A percentile compares a stretch with the other conserved stretches of the same genome.
Conservation (phyloP, 2,888 invertebrate species). For the Torymus tubicola region DNA sequence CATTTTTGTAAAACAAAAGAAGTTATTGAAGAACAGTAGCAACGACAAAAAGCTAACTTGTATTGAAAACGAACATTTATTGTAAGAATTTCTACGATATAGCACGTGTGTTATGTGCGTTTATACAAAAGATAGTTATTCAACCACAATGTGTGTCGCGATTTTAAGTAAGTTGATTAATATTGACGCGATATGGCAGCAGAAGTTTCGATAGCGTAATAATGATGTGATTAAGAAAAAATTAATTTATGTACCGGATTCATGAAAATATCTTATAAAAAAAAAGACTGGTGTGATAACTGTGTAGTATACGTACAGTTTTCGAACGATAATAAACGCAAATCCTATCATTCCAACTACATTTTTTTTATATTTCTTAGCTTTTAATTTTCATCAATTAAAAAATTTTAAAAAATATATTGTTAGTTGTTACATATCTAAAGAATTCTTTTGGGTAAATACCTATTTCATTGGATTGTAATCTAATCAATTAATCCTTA, state of each 20-base stretch:
- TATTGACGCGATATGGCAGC: slow-evolving; percentile 18
- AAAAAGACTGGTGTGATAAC: slow-evolving; percentile 49
- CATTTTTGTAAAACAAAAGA: slow-evolving; percentile 13
- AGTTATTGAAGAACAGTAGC: slow-evolving; percentile 10
- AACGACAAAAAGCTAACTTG: slow-evolving; percentile 34
- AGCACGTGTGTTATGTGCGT: slow-evolving; percentile 40
- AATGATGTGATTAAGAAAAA: slow-evolving; percentile 19
- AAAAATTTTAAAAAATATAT: too few relatives aligned
- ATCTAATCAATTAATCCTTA: too few relatives aligned
- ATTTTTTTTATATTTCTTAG: background rate
- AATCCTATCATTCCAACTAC: slow-evolving; percentile 48
- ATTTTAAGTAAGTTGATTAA: slow-evolving; percentile 28
- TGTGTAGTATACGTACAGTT: slow-evolving; percentile 51
- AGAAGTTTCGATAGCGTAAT: slow-evolving; percentile 24
- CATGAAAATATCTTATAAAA: slow-evolving; percentile 45
- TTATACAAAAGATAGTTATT: slow-evolving; percentile 16
- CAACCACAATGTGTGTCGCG: slow-evolving; percentile 5
- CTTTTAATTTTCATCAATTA: background rate
- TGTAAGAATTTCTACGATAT: slow-evolving; percentile 35
- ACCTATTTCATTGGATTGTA: too few relatives aligned
- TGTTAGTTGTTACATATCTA: too few relatives aligned
- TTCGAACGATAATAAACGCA: slow-evolving; percentile 47
- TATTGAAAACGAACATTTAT: slow-evolving; percentile 5
- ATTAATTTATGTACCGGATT: slow-evolving; percentile 38
- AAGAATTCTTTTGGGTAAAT: too few relatives aligned